Percentiles rank a stretch among this genome's conserved stretches.
phyloP scores from a whole-genome alignment of 2,888 invertebrate genomes.

The Pterostichus niger region DNA sequence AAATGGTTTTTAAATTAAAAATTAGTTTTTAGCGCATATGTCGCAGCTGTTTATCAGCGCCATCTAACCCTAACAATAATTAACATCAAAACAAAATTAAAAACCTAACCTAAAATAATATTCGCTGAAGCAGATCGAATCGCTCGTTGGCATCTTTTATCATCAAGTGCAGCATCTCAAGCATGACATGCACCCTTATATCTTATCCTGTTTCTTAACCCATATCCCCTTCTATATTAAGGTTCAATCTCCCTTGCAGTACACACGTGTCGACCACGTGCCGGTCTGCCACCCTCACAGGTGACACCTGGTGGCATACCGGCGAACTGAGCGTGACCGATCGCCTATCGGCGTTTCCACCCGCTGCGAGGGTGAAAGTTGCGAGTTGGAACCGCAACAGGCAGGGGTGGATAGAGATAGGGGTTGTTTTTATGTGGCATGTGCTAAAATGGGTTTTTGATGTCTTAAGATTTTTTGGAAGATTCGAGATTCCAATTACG shows the following conservation, averaged over 20 bases:
- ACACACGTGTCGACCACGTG: conserved; percentile 65
- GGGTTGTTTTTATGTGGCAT: conserved; percentile 24
- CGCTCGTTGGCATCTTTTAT: conserved; percentile 11
- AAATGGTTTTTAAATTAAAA: not conserved
- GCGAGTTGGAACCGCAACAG: conserved; percentile 12
- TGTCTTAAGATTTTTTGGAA: conserved; percentile 32
- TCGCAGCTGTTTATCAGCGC: conserved; percentile 16
- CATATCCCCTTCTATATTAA: not conserved
- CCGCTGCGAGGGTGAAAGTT: conserved; percentile 15
- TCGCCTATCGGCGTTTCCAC: conserved; percentile 33
- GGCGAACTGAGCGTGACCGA: conserved; percentile 58
- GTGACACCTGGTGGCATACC: conserved; percentile 66
- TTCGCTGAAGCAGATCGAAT: conserved; percentile 12
- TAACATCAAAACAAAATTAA: conserved; percentile 17
- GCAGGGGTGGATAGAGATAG: conserved; percentile 39
- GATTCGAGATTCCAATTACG: conserved; percentile 10
- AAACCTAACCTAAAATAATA: not conserved
- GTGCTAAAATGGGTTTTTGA: conserved; percentile 48
- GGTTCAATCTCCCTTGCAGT: not conserved
- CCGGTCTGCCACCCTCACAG: conserved; percentile 67
- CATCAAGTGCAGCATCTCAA: conserved; percentile 46
- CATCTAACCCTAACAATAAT: conserved; percentile 29
- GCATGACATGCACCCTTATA: conserved; percentile 29
- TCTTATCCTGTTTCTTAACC: not conserved
- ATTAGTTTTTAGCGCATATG: not conserved